These are phyloP conservation scores for Pholis gunnellus DNA, from an alignment of 2,113 vertebrate species.

Conservation along the genomic window DNA sequence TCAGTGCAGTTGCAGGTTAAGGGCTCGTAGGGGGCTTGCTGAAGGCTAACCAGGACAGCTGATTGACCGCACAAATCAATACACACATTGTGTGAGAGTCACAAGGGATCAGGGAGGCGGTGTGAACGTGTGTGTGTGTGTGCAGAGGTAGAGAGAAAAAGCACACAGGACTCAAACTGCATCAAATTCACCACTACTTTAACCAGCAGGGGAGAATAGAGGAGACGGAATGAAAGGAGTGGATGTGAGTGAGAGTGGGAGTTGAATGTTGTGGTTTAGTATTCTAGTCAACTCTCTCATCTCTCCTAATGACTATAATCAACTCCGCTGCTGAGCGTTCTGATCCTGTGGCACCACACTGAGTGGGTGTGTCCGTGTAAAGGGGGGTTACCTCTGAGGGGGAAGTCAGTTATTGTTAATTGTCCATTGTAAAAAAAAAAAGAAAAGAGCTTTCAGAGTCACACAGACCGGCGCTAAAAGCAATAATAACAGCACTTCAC, in stretches of 20 bases:
- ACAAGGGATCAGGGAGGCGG: slow-evolving; percentile 50
- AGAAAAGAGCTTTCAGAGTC: slow-evolving; percentile 15
- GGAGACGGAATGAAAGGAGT: slow-evolving; percentile 14
- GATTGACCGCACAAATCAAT: slow-evolving; percentile 68
- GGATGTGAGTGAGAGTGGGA: slow-evolving; percentile 25
- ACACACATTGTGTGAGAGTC: slow-evolving; percentile 62
- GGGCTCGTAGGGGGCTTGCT: slow-evolving; percentile 28
- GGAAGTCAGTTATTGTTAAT: slow-evolving; percentile 30
- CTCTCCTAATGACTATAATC: slow-evolving; percentile 64
- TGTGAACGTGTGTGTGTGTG: slow-evolving; percentile 19
- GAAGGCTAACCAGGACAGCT: slow-evolving; percentile 58
- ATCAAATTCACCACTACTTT: slow-evolving; percentile 3
- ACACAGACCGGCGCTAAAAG: neutral
- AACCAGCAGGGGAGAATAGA: neutral
- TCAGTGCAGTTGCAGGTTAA: slow-evolving; percentile 34
- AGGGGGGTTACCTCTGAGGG: neutral
- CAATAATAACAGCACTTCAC: slow-evolving; percentile 32
- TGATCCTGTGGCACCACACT: slow-evolving; percentile 57
- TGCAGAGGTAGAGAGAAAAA: neutral
- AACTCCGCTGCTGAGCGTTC: slow-evolving; percentile 38
- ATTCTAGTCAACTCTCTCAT: slow-evolving; percentile 52
- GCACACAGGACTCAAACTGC: neutral
- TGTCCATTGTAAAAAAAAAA: slow-evolving; percentile 31
- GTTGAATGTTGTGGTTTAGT: slow-evolving; percentile 41
- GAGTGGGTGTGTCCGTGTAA: slow-evolving; percentile 19